Evolutionary conservation across 2,888 invertebrate genomes (phyloP), one percentile per base, ranked within the genome.

Genomic region (Melolontha melolontha): DNA sequence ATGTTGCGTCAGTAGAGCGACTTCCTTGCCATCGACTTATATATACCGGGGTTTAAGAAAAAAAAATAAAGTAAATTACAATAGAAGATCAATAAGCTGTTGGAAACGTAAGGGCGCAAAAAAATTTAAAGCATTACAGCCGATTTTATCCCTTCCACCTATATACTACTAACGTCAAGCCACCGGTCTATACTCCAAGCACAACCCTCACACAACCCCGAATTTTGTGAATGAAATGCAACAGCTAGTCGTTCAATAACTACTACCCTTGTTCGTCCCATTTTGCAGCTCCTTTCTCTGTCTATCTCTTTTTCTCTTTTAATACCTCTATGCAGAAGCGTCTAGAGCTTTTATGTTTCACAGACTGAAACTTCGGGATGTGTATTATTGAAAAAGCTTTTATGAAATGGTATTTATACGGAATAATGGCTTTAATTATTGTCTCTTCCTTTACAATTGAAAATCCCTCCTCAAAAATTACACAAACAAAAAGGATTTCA

Each of bases 181-280:
- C 57, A 11, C 57, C 57, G 49, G 40, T 42, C 50, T 50, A 17
- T 49, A 17, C 50, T 39, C 22, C 4, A 55, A 39, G 54, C 54
- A 27, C 54, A 40, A 50, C 55, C 40, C 41, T 47, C 47, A 17
- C 66, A 66, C 69, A 50, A 51, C 64, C 71, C 70, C 67, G 74
- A 75, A 76, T 74, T 77, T 78, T 77, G 77, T 78, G 78, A 78
- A 78, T 78, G 78, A 76, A 78, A 78, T 77, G 78, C 78, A 78
- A 78, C 78, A 78, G 78, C 78, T 78, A 76, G 77, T 75, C 78
- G 77, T 74, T 77, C 77, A 75, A 75, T 75, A 75, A 75, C 71
- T 73, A 70, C 74, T 71, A 72, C 72, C 54, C 40, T 16, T 8
- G 49, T 29, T 12, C 50, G 52, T 14, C 51, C 65, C 70, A 64